These are phyloP conservation scores for Muntiacus muntjak DNA, from an alignment of 2,113 vertebrate species.

Conservation along the genomic window DNA sequence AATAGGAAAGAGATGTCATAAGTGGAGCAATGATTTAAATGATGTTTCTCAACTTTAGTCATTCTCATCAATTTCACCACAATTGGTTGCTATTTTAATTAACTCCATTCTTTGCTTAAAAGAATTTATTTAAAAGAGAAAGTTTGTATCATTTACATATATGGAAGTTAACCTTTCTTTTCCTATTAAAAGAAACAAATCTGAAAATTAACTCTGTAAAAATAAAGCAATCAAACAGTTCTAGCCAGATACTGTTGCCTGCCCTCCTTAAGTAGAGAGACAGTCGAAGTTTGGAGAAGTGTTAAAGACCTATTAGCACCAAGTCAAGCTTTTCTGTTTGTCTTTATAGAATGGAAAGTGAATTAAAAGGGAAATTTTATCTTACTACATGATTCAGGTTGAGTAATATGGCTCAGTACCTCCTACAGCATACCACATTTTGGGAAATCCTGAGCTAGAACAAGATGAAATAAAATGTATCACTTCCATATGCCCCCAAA, in stretches of 20 bases:
- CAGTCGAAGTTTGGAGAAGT: neutral
- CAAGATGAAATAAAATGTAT: neutral
- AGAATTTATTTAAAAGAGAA: neutral
- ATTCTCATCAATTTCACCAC: neutral
- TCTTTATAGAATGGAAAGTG: neutral
- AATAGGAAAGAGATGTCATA: neutral
- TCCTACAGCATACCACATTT: neutral
- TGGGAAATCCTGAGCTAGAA: neutral
- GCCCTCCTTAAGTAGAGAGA: neutral
- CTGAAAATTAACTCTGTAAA: neutral
- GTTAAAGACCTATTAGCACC: neutral
- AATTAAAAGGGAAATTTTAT: neutral
- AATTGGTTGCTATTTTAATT: neutral
- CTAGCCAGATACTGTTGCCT: neutral
- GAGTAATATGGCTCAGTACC: neutral
- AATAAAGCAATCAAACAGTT: neutral
- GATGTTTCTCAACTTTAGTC: neutral
- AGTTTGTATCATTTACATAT: neutral
- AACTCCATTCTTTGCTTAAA: neutral
- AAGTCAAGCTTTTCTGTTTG: neutral
- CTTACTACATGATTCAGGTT: neutral
- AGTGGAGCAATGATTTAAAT: accelerated
- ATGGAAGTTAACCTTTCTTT: neutral
- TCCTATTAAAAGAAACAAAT: neutral
- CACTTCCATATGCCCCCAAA: neutral